A percentile compares a stretch with the other conserved stretches of the same genome.
Conservation (phyloP, 35 echinoderm and acorn worm genomes). For the Apostichopus californicus region DNA sequence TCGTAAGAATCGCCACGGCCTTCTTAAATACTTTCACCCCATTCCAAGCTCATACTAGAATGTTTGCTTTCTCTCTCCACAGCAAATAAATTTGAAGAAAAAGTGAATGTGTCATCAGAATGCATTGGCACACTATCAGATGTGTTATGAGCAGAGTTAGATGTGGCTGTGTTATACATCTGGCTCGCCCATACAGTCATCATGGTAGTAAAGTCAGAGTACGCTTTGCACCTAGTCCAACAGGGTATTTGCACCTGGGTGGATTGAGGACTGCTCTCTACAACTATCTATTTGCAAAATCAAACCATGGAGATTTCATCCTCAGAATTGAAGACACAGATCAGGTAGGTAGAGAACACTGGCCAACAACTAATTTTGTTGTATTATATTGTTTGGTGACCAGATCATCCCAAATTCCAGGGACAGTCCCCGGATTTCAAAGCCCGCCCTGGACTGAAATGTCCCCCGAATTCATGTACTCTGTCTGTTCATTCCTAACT, state of each 20-base stretch:
- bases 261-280: slow-evolving; percentile 92
- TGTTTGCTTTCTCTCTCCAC: neutral
- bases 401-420: no score
- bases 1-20: no score
- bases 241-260: slow-evolving; percentile 86
- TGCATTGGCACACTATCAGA: neutral
- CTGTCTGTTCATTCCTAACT: no score
- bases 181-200: neutral
- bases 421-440: no score
- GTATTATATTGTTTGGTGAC: no score
- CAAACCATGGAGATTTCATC: slow-evolving; percentile 73
- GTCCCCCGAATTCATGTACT: no score
- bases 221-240: slow-evolving; percentile 95
- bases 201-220: slow-evolving; percentile 63
- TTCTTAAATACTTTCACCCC: no score
- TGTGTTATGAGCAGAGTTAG: neutral
- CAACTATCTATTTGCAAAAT: slow-evolving; percentile 94
- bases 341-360: slow-evolving; percentile 53
- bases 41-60: no score
- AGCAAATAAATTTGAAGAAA: neutral
- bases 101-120: no score
- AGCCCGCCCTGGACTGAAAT: no score
- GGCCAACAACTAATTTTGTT: no score
- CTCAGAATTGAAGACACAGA: slow-evolving; percentile 96
- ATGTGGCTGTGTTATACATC: neutral